These are phyloP conservation scores for Acrossocheilus wenchowensis DNA, from an alignment of 2,797 vertebrate genomes.

Conservation along the genomic window DNA sequence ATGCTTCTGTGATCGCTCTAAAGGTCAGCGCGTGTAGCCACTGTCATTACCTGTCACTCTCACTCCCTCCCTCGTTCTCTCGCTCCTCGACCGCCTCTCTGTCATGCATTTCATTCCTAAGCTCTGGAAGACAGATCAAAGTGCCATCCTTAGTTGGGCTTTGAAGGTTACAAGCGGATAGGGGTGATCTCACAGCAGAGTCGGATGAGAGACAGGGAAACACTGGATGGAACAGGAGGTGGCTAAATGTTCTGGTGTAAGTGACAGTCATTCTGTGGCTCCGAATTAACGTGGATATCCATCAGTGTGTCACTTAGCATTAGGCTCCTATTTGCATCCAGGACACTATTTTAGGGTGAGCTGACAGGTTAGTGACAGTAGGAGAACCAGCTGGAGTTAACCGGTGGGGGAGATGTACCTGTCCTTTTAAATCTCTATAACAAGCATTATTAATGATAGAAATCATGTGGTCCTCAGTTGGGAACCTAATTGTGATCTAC, in stretches of 20 bases:
- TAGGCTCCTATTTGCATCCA: slow-evolving; percentile 57
- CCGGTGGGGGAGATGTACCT: slow-evolving; percentile 23
- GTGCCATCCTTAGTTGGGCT: slow-evolving; percentile 72
- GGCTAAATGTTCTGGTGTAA: slow-evolving; percentile 59
- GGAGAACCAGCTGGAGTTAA: slow-evolving; percentile 18
- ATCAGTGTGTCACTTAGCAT: slow-evolving; percentile 61
- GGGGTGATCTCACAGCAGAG: slow-evolving; percentile 56
- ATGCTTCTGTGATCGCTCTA: slow-evolving; percentile 81
- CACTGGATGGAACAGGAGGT: slow-evolving; percentile 55
- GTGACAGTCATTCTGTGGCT: slow-evolving; percentile 42
- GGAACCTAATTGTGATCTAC: neutral
- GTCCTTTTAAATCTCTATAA: slow-evolving; percentile 18
- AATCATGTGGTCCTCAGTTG: neutral
- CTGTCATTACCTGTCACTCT: slow-evolving; percentile 86
- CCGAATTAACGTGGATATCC: slow-evolving; percentile 54
- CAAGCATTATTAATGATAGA: slow-evolving; percentile 17
- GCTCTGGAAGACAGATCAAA: slow-evolving; percentile 74
- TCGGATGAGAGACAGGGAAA: slow-evolving; percentile 57
- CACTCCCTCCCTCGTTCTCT: slow-evolving; percentile 66
- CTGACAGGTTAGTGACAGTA: slow-evolving; percentile 48
- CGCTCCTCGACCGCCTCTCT: slow-evolving; percentile 69
- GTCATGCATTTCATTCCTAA: slow-evolving; percentile 71
- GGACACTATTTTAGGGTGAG: slow-evolving; percentile 45
- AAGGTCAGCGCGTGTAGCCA: slow-evolving; percentile 83
- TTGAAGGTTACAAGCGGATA: slow-evolving; percentile 74